These are phyloP conservation scores for Peromyscus attwateri DNA, from an alignment of 2,797 vertebrate species.

Conservation along the genomic window DNA sequence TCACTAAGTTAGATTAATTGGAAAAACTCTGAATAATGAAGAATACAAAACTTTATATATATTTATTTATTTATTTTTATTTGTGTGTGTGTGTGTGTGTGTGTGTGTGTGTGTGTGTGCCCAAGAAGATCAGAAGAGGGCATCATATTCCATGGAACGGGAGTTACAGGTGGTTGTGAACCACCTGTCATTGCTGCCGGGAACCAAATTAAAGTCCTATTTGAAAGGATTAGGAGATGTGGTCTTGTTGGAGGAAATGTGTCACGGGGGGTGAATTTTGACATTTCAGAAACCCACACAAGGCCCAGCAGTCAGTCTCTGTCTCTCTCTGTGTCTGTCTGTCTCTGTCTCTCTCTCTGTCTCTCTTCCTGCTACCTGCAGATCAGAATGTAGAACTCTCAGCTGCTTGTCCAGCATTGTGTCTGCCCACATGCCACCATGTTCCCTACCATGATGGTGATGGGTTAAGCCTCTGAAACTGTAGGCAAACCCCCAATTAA, in stretches of 20 bases:
- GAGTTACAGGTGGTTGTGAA: background rate
- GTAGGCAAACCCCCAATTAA: background rate
- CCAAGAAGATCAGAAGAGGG: background rate
- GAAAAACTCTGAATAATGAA: background rate
- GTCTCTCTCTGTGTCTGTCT: no score
- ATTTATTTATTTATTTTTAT: background rate
- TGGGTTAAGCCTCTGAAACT: background rate
- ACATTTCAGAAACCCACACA: background rate
- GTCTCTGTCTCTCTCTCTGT: background rate
- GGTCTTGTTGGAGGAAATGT: background rate
- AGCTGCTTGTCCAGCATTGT: background rate
- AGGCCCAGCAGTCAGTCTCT: background rate
- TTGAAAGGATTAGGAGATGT: background rate
- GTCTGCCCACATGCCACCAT: background rate
- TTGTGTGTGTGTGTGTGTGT: background rate
- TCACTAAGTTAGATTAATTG: slow-evolving; percentile 40
- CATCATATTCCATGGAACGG: background rate
- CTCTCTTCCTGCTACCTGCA: background rate
- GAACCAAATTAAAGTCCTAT: background rate
- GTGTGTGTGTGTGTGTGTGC: background rate
- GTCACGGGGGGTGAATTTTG: background rate
- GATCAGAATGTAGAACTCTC: background rate
- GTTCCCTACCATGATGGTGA: background rate
- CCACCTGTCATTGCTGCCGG: no score
- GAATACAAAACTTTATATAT: background rate